phyloP scores from a whole-genome alignment of 2,797 vertebrate species.

The Botia almorhae region DNA sequence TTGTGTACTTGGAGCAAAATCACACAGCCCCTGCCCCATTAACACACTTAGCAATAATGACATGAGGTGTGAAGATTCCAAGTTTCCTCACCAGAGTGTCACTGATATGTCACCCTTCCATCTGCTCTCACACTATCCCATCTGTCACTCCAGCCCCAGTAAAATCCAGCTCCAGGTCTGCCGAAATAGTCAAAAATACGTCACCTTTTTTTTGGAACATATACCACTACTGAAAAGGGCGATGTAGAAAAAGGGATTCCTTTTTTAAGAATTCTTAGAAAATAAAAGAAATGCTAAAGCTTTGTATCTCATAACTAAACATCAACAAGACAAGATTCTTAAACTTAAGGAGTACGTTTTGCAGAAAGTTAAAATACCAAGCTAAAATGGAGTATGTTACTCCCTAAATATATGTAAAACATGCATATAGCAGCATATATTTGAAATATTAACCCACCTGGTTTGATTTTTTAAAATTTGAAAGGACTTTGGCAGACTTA shows the following conservation, averaged over 20 bases:
- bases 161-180: conserved; percentile 45
- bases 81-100: neutral
- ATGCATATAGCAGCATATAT: too few relatives aligned
- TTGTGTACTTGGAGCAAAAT: too few relatives aligned
- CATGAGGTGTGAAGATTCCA: conserved; percentile 33
- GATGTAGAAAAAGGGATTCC: neutral
- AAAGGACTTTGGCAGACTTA: too few relatives aligned
- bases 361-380: too few relatives aligned
- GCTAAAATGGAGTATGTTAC: too few relatives aligned
- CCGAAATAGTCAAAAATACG: conserved; percentile 46
- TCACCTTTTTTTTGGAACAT: neutral
- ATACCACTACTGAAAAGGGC: conserved; percentile 19
- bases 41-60: neutral
- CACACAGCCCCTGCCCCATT: neutral
- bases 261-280: too few relatives aligned
- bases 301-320: too few relatives aligned
- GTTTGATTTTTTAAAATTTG: too few relatives aligned
- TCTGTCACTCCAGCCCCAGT: conserved; percentile 47
- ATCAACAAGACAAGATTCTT: too few relatives aligned
- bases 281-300: neutral
- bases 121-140: conserved; percentile 53
- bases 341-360: too few relatives aligned
- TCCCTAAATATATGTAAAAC: too few relatives aligned
- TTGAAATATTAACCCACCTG: too few relatives aligned
- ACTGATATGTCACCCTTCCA: conserved; percentile 47